Conservation (phyloP, 1,140 invertebrate species). For the Tetramorium parvispinum region DNA sequence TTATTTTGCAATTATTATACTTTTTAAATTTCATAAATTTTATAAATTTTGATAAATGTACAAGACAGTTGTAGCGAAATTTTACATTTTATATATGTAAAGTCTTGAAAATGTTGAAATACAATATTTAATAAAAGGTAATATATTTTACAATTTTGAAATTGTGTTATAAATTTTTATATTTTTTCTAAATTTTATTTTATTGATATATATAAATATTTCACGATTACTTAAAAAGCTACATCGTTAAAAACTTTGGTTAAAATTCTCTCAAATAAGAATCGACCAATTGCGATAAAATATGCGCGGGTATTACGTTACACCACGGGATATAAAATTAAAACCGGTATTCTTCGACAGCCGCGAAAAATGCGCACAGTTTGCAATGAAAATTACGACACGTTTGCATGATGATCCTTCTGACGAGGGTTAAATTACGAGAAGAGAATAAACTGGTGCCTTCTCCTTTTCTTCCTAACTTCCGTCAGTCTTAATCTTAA, state of each 20-base stretch:
- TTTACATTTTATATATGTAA: neutral
- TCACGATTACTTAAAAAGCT: neutral
- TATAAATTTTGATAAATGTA: neutral
- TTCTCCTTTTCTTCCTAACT: neutral
- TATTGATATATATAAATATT: neutral
- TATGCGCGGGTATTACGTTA: slow-evolving; percentile 11
- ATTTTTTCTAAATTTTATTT: neutral
- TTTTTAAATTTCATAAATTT: neutral
- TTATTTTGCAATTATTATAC: neutral
- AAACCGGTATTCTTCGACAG: slow-evolving; percentile 41
- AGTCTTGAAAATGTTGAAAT: neutral
- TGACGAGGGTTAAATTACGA: slow-evolving; percentile 24
- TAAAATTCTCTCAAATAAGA: neutral
- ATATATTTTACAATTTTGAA: neutral
- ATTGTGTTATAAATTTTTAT: neutral
- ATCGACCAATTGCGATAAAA: neutral
- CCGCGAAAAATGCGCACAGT: slow-evolving; percentile 22
- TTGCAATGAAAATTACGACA: slow-evolving; percentile 34
- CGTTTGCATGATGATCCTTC: neutral
- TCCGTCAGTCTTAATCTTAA: slow-evolving; percentile 42
- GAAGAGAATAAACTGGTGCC: neutral
- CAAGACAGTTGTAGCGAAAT: neutral
- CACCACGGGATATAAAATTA: slow-evolving; percentile 1
- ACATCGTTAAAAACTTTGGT: neutral
- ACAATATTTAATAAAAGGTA: neutral